phyloP scores from a whole-genome alignment of 2,113 vertebrate species.

The Amazona guildingii region DNA sequence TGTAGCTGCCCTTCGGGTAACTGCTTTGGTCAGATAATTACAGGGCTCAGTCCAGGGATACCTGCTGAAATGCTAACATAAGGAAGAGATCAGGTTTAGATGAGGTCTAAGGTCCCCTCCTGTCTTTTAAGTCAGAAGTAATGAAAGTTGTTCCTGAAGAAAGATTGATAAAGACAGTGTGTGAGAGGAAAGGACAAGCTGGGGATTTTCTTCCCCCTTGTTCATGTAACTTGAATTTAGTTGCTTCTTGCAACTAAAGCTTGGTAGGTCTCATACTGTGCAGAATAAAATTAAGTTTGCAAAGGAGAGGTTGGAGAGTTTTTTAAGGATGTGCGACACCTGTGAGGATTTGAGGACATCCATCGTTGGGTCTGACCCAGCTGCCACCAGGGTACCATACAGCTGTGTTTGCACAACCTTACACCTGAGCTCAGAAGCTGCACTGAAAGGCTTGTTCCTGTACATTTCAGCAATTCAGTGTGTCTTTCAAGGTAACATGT shows the following conservation, averaged over 20 bases:
- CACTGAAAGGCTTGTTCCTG: background rate
- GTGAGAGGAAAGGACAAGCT: background rate
- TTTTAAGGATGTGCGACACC: background rate
- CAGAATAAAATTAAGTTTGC: background rate
- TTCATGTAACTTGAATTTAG: background rate
- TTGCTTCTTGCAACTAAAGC: background rate
- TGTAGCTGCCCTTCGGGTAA: background rate
- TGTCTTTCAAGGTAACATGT: background rate
- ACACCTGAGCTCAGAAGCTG: background rate
- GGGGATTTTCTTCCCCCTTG: background rate
- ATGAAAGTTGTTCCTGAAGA: background rate
- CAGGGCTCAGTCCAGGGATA: background rate
- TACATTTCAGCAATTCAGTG: background rate
- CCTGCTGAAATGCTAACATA: background rate
- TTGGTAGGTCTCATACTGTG: background rate
- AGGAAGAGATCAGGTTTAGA: background rate
- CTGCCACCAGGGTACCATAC: accelerated
- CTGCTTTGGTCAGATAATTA: background rate
- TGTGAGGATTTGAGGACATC: background rate
- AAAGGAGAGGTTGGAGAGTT: background rate
- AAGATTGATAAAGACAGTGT: background rate
- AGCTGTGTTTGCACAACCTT: background rate
- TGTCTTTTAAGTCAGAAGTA: background rate
- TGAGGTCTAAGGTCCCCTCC: background rate
- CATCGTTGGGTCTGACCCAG: background rate